Percentiles rank a stretch among this genome's conserved stretches.
Evolutionary conservation across 2,888 invertebrate genomes (phyloP).

Genomic region (Mythimna albipuncta): DNA sequence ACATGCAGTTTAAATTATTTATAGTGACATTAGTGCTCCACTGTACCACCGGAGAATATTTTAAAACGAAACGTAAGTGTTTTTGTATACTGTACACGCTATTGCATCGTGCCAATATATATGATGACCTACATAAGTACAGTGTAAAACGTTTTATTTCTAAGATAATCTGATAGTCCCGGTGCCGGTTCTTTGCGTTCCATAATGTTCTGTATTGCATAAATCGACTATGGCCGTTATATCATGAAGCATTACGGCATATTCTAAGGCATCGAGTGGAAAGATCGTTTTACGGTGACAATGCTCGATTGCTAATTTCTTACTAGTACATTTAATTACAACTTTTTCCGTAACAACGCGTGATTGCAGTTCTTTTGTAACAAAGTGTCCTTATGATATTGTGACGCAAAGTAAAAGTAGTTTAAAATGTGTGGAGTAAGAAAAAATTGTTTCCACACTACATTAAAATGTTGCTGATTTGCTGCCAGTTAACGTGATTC

Average conservation of each 20-base stretch:
- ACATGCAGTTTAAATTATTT: constrained; percentile 84
- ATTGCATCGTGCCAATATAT: constrained; percentile 57
- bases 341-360: constrained; percentile 24
- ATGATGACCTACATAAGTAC: constrained; percentile 54
- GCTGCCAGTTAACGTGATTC: constrained; percentile 15
- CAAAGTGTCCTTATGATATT: constrained; percentile 46
- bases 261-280: constrained; percentile 52
- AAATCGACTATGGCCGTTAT: constrained; percentile 70
- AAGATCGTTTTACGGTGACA: constrained; percentile 35
- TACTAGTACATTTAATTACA: constrained; percentile 25
- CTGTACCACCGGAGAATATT: constrained; percentile 80
- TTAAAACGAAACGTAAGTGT: constrained; percentile 87
- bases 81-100: constrained; percentile 59
- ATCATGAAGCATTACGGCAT: constrained; percentile 66
- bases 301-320: constrained; percentile 26
- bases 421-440: constrained; percentile 50
- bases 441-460: constrained; percentile 44
- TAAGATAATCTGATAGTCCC: constrained; percentile 65
- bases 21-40: constrained; percentile 84
- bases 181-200: constrained; percentile 58
- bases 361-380: constrained; percentile 43
- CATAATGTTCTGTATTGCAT: constrained; percentile 70
- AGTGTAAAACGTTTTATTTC: constrained; percentile 52
- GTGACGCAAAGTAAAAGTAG: constrained; percentile 48
- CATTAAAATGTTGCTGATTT: constrained; percentile 33